Evolutionary conservation across 2,888 invertebrate genomes (phyloP), one percentile per base, ranked within the genome.

Genomic region (Sarcophaga rosellei): DNA sequence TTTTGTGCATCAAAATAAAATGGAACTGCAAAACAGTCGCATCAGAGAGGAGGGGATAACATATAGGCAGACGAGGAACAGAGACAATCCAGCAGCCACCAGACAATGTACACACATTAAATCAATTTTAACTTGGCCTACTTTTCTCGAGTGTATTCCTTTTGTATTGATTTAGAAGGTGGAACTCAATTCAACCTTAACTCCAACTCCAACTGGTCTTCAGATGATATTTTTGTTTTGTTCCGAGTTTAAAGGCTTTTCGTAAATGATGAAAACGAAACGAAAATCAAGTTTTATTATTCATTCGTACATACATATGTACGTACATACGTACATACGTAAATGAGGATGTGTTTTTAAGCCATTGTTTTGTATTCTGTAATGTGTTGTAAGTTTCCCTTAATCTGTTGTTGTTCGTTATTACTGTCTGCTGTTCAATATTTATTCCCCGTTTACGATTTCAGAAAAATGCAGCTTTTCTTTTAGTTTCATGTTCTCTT

Each of bases 51-150:
- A 3, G 5, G 53, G 53, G n/a, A n/a, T 4, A 47, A 25, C 25
- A 25, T 25, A 25, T 25, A 25, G 35, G 12, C 62, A 77, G 17
- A 45, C n/a, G 68, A 59, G 59, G 45, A 68, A 77, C 57, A 68
- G 68, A 61, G 17, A 21, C 15, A 25, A 66, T 35, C 35, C 69
- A 57, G 63, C 59, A 65, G 77, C 72, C 45, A 73, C 20, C 63
- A 69, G 81, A 91, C 53, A 53, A 53, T 53, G 17, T 35, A 90
- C 90, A 89, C 86, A 86, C 89, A 91, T 90, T 90, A 90, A 91
- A 92, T 91, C 91, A 91, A 89, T 91, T 91, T 92, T 92, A 91
- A 90, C 90, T 91, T 92, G 92, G 91, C 91, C 91, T 91, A 91
- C 88, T 87, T 89, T 87, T 85, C 44, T 53, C 53, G 53, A 62